These are phyloP conservation scores for Bembecia ichneumoniformis DNA, from an alignment of 2,888 invertebrate genomes.

Conservation along the genomic window DNA sequence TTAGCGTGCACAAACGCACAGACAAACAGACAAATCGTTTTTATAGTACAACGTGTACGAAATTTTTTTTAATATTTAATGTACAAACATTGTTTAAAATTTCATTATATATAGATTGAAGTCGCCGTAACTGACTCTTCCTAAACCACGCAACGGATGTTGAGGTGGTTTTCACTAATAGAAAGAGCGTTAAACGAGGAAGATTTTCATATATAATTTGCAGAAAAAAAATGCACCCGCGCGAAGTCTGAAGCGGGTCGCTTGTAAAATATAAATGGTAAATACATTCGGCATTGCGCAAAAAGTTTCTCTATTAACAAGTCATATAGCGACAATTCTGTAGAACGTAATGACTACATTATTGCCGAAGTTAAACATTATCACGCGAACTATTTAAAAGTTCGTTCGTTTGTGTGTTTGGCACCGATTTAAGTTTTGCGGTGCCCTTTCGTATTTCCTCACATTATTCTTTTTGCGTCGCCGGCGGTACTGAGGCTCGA, in stretches of 20 bases:
- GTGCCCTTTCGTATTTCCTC: not conserved
- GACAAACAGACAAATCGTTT: too few species aligned
- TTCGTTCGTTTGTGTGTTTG: not conserved
- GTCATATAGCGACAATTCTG: slow-evolving; percentile 29
- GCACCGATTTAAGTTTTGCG: not conserved
- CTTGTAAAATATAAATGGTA: slow-evolving; percentile 17
- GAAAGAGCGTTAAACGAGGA: too few species aligned
- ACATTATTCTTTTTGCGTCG: slow-evolving; percentile 6
- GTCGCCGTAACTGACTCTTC: too few species aligned
- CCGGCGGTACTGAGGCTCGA: slow-evolving; percentile 4
- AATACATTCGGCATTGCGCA: slow-evolving; percentile 24
- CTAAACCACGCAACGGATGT: too few species aligned
- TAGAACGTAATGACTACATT: slow-evolving; percentile 32
- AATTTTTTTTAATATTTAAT: too few species aligned
- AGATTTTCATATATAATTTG: too few species aligned
- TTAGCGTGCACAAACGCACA: too few species aligned
- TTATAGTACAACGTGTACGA: too few species aligned
- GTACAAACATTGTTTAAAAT: too few species aligned
- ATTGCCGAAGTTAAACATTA: slow-evolving; percentile 24
- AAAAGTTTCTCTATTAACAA: slow-evolving; percentile 44
- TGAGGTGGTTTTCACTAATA: too few species aligned
- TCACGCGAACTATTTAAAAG: slow-evolving; percentile 16
- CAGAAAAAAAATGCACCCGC: slow-evolving; percentile 17
- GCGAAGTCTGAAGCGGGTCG: slow-evolving; percentile 1
- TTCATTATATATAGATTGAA: too few species aligned